These are phyloP conservation scores for Parauchenoglanis ngamensis DNA, from an alignment of 2,797 vertebrate species.

Conservation along the genomic window DNA sequence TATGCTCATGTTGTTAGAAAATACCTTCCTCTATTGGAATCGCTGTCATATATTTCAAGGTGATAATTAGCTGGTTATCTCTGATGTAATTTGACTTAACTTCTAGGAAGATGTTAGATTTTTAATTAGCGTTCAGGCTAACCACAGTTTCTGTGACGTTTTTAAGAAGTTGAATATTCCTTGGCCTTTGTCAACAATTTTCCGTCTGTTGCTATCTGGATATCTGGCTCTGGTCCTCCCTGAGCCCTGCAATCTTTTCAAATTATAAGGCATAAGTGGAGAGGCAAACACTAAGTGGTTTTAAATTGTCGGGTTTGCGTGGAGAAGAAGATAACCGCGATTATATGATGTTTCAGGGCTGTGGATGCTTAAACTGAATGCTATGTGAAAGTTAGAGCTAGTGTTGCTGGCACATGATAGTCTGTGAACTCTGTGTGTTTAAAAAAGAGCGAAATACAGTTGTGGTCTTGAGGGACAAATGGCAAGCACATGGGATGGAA, in stretches of 20 bases:
- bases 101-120: not conserved
- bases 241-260: slow-evolving; percentile 39
- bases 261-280: slow-evolving; percentile 35
- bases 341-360: not conserved
- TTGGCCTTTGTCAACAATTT: not conserved
- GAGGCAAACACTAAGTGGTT: slow-evolving; percentile 11
- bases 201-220: not conserved
- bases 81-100: not conserved
- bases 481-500: slow-evolving; percentile 11
- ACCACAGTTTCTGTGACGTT: not conserved
- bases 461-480: slow-evolving; percentile 19
- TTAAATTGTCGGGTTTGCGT: slow-evolving; percentile 22
- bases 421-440: slow-evolving; percentile 27
- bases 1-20: not conserved
- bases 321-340: slow-evolving; percentile 14
- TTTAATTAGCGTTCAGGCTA: not conserved
- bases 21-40: not conserved
- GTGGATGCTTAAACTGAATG: not conserved
- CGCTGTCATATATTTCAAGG: not conserved
- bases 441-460: slow-evolving; percentile 9
- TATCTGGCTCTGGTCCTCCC: slow-evolving; percentile 21
- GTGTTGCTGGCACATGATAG: slow-evolving; percentile 18
- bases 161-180: slow-evolving; percentile 5
- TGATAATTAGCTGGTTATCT: not conserved
- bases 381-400: not conserved